Percentiles rank a stretch among this genome's conserved stretches.
Conservation (phyloP, 1,140 invertebrate genomes). For the Homarus americanus region DNA sequence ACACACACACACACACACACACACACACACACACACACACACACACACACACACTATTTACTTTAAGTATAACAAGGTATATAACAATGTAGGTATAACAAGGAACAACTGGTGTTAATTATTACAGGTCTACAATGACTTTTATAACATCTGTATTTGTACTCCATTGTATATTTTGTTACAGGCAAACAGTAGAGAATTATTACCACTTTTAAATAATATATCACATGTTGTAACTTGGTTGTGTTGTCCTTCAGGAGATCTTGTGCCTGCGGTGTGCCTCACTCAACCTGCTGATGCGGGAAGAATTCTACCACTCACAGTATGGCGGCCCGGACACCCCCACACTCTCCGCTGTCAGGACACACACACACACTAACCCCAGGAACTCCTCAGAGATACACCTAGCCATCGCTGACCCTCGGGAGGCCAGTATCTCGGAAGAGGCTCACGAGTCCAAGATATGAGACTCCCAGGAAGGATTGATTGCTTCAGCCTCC, state of each 20-base stretch:
- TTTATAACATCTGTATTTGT: too few relatives aligned
- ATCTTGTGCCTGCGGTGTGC: conserved; percentile 84
- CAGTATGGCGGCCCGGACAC: conserved; percentile 84
- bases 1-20: too few relatives aligned
- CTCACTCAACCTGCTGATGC: conserved; percentile 93
- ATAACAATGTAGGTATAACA: too few relatives aligned
- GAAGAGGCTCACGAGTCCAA: conserved; percentile 43
- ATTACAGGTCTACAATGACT: too few relatives aligned
- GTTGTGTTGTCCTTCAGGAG: conserved; percentile 54
- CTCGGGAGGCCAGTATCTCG: conserved; percentile 20
- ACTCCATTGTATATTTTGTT: too few relatives aligned
- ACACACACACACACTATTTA: too few relatives aligned
- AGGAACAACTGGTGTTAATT: too few relatives aligned
- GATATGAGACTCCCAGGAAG: background rate
- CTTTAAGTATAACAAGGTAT: too few relatives aligned
- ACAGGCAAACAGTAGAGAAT: too few relatives aligned
- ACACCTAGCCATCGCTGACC: conserved; percentile 40
- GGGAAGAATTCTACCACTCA: conserved; percentile 94
- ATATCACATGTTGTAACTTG: too few relatives aligned
- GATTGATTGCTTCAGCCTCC: background rate
- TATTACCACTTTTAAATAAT: too few relatives aligned
- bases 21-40: too few relatives aligned
- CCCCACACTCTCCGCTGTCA: conserved; percentile 67
- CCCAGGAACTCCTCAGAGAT: conserved; percentile 58
- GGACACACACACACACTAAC: conserved; percentile 46